phyloP scores from a whole-genome alignment of 37 sponge, comb jelly and placozoan genomes.

The Beroe ovata region DNA sequence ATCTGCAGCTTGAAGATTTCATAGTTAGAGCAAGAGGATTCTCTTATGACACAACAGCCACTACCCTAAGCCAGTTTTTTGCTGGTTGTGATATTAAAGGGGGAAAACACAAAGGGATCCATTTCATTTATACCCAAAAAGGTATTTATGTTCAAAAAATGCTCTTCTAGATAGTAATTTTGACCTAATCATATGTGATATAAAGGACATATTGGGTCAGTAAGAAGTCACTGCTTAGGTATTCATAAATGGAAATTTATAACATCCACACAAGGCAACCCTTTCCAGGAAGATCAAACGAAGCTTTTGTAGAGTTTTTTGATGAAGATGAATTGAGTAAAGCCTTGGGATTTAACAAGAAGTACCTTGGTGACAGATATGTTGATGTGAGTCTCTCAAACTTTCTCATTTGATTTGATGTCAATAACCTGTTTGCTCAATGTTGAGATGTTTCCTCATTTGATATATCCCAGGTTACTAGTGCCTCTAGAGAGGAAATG shows the following conservation, averaged over 20 bases:
- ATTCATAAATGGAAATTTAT: too few relatives aligned
- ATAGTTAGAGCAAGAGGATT: conserved; percentile 58
- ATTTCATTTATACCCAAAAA: not conserved
- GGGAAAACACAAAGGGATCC: conserved; percentile 34
- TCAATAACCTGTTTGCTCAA: too few relatives aligned
- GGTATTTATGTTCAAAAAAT: conserved; percentile 10
- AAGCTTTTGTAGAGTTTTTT: conserved; percentile 46
- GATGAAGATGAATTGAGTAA: not conserved
- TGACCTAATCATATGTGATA: too few relatives aligned
- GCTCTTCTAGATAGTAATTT: too few relatives aligned
- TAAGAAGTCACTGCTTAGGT: too few relatives aligned
- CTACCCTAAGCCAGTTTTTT: conserved; percentile 17
- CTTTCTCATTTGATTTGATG: too few relatives aligned
- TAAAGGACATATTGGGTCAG: too few relatives aligned
- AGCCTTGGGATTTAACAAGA: conserved; percentile 36
- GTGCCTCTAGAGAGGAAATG: conserved; percentile 1
- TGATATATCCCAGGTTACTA: conserved; percentile 5
- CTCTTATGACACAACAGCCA: conserved; percentile 25
- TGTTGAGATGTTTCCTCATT: too few relatives aligned
- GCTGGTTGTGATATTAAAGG: conserved; percentile 62
- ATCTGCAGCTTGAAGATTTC: conserved; percentile 16
- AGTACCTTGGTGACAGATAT: conserved; percentile 59
- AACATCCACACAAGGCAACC: too few relatives aligned
- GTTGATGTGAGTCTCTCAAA: conserved; percentile 56
- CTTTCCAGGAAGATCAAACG: conserved; percentile 6